These are phyloP conservation scores for Drosophila stalkeri DNA, from an alignment of 2,888 invertebrate species.

Conservation along the genomic window DNA sequence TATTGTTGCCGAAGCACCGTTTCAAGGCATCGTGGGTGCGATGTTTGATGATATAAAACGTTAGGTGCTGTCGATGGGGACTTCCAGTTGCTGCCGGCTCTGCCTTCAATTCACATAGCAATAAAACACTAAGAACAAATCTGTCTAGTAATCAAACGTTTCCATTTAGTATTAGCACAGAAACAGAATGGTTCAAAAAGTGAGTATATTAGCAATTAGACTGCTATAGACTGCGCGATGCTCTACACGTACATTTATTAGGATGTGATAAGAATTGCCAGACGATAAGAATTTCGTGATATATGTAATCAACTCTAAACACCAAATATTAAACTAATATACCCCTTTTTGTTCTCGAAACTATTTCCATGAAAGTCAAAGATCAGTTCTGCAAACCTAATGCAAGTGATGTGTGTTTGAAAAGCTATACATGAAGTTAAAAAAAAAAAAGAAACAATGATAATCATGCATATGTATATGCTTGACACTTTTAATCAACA, in stretches of 20 bases:
- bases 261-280: not conserved
- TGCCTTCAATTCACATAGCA: conserved; percentile 52
- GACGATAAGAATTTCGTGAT: not conserved
- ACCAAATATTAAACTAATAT: not conserved
- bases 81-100: conserved; percentile 67
- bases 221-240: not conserved
- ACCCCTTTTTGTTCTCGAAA: not conserved
- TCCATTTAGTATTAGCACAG: conserved; percentile 34
- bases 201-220: conserved; percentile 39
- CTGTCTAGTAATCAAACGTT: conserved; percentile 10
- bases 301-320: not conserved
- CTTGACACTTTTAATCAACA: not conserved
- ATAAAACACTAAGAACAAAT: conserved; percentile 6
- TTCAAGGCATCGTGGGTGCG: conserved; percentile 48
- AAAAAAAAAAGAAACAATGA: not conserved
- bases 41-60: conserved; percentile 63
- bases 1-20: conserved; percentile 20
- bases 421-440: not conserved
- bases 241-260: not conserved
- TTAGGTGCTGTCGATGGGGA: conserved; percentile 42
- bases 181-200: conserved; percentile 59
- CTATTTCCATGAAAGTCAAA: not conserved
- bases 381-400: conserved; percentile 9
- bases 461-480: conserved; percentile 9
- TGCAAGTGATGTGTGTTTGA: conserved; percentile 6